Percentiles rank a stretch among this genome's conserved stretches.
phyloP scores from a whole-genome alignment of 2,797 vertebrate species.

The Meriones psammophilus region DNA sequence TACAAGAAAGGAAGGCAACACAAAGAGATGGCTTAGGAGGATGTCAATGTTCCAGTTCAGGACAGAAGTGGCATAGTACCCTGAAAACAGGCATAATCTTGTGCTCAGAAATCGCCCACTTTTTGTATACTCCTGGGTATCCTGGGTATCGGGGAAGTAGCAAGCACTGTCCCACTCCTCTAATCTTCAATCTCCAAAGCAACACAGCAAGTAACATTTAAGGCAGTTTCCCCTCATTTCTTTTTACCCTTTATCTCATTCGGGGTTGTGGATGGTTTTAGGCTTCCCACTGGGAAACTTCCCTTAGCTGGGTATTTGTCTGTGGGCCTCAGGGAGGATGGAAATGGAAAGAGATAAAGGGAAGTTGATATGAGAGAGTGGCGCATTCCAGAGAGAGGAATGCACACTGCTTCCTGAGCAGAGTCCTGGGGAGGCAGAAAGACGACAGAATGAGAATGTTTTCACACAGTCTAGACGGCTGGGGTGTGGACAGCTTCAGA shows the following conservation, averaged over 20 bases:
- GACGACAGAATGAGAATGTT: not conserved
- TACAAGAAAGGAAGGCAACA: constrained; percentile 1
- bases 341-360: not conserved
- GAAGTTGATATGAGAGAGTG: not conserved
- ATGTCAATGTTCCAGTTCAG: not conserved
- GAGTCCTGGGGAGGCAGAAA: constrained; percentile 1
- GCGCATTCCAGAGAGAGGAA: not conserved
- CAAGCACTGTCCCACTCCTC: not conserved
- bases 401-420: not conserved
- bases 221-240: not conserved
- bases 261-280: not conserved
- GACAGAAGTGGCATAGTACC: not conserved
- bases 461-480: not conserved
- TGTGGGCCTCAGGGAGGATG: not conserved
- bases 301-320: not conserved
- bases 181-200: not conserved
- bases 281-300: not conserved
- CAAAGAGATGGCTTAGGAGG: not conserved
- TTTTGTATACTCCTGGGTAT: not conserved
- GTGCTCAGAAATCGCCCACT: not conserved
- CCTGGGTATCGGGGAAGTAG: rapidly evolving
- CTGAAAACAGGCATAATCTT: constrained; percentile 1
- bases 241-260: not conserved
- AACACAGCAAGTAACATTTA: constrained; percentile 5
- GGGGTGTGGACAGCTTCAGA: not conserved